Evolutionary conservation across 1,140 invertebrate species (phyloP), one percentile per base, ranked within the genome.

Genomic region (Andrena cerasifolii): DNA sequence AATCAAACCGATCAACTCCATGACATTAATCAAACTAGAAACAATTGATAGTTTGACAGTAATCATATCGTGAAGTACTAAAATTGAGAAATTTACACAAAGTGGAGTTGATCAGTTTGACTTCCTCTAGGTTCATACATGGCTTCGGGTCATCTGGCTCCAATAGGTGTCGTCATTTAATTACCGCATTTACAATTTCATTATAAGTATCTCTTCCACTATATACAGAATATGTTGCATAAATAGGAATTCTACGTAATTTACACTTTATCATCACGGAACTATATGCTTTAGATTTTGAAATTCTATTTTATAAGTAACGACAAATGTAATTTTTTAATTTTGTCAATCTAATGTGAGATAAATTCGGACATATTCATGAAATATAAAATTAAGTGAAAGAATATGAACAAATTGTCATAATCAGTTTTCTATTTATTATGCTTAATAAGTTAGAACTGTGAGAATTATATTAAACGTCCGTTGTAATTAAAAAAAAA

Each of bases 391-490:
- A 49, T 28, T 49, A 26, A 53, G n/a, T 24, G 6, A 53, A 24
- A 16, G 31, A n/a, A 14, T n/a, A 33, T 33, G 31, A 18, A 53
- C 7, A 31, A 31, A 18, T 16, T 65, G 33, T 53, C 18, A 14
- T 26, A 54, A 66, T 62, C 16, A 49, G 10, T 49, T 26, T 62
- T 51, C 49, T n/a, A 51, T 62, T n/a, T n/a, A 33, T 28, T 62
- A 18, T 14, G 49, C 36, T 1, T 36, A 51, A 49, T 24, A 21
- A 18, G 16, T 5, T 14, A n/a, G 49, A 0, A 36, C 31, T 58
- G 7, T 8, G 5, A 36, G 18, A 26, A 5, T 47, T 8, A 31
- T 8, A 36, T 47, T 47, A 31, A n/a, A n/a, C n/a, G 28, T 65
- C 18, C 3, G 12, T 7, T 31, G 31, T 47, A 45, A 24, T 24